Conservation (phyloP, 1,140 invertebrate species). For the Drosophila kikkawai region DNA sequence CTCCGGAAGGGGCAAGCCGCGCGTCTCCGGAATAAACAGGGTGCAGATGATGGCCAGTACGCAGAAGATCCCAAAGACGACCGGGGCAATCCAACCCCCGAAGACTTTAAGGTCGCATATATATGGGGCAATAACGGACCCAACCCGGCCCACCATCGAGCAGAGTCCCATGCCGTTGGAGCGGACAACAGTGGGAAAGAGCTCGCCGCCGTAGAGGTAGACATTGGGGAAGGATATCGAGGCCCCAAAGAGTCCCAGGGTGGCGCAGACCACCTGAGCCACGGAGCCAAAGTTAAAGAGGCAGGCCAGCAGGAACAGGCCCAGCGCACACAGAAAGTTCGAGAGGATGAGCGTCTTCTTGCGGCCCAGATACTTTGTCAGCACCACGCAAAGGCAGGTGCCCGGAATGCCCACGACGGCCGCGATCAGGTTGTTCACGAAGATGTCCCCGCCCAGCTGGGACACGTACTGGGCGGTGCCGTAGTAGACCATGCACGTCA, state of each 20-base stretch:
- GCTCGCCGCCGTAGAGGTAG: conserved; percentile 87
- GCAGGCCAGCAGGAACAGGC: conserved; percentile 87
- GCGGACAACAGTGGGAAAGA: conserved; percentile 87
- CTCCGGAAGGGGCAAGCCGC: conserved; percentile 90
- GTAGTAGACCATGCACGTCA: conserved; percentile 91
- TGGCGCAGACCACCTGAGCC: conserved; percentile 47
- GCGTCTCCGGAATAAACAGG: conserved; percentile 91
- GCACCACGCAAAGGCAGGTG: conserved; percentile 88
- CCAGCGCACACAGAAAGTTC: conserved; percentile 88
- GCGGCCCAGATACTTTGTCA: conserved; percentile 89
- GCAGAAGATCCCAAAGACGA: conserved; percentile 89
- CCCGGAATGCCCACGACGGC: conserved; percentile 89
- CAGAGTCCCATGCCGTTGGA: conserved; percentile 87
- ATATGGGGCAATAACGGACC: conserved; percentile 87
- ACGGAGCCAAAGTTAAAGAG: conserved; percentile 68
- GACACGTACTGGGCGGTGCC: conserved; percentile 91
- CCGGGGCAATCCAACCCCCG: conserved; percentile 87
- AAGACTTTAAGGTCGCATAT: conserved; percentile 84
- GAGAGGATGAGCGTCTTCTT: conserved; percentile 88
- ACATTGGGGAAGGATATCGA: conserved; percentile 87
- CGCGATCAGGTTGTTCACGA: conserved; percentile 90
- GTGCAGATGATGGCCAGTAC: conserved; percentile 88
- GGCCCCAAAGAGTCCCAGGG: conserved; percentile 79
- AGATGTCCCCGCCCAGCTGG: conserved; percentile 90
- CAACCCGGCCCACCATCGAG: conserved; percentile 87